Base-by-base conservation (phyloP, 2,797 vertebrate species). In the Arremon brunneinucha region DNA sequence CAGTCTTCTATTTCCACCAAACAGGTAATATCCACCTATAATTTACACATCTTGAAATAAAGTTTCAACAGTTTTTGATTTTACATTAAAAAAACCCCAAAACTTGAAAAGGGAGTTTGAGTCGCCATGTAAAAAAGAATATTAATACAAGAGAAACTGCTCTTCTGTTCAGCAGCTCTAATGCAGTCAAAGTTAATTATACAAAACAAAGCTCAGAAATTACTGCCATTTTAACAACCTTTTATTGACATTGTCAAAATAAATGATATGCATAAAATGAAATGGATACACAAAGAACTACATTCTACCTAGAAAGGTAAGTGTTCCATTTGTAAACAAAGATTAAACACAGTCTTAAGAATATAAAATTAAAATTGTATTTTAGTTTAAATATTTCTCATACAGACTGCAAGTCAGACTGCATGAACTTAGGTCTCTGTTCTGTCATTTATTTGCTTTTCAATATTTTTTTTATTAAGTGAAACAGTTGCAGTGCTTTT, bases 101-200 rank as follows among this genome's bases (percentile, higher is more conserved):
- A 79, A 47, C 13, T 49, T 79, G 21, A 55, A 80, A 89, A 75
- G 43, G 43, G 8, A 76, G 37, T 35, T 82, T 72, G 82, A 93
- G 28, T 88, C 21, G 19, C 9, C 41, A 43, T 44, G 52, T 90
- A 49, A 89, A 72, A 53, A 78, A 64, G 12, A 96, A 23, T 56
- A 27, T 63, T 90, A 94, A 83, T 85, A 65, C n/a, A 83, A 96
- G 67, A 96, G 69, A 96, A 96, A 95, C 20, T 71, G 57, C 34
- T 95, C 39, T 83, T 93, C 50, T 55, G 18, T 81, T 93, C 19
- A 81, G 37, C 67, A 91, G 87, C 22, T 96, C 53, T 91, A 91
- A 30, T 86, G 70, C 88, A 97, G 90, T 96, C 90, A 95, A 94
- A 27, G 79, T 82, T 97, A 97, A 96, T 94, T 96, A 95, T 21